phyloP scores from a whole-genome alignment of 1,140 invertebrate species.

The Pinna nobilis region DNA sequence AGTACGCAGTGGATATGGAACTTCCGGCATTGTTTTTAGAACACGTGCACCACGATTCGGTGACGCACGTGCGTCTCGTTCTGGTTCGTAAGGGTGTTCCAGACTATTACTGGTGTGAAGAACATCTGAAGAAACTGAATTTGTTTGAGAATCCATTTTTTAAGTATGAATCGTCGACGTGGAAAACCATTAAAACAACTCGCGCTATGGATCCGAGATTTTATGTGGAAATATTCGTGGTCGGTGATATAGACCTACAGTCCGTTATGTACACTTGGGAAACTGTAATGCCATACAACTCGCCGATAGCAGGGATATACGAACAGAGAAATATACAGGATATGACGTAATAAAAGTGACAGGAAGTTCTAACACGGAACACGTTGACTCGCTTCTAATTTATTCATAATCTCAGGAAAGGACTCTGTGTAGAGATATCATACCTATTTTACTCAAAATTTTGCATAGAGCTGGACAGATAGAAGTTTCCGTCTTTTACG shows the following conservation, averaged over 20 bases:
- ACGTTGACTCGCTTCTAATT: too few relatives aligned
- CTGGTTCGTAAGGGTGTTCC: constrained; percentile 8
- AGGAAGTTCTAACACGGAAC: too few relatives aligned
- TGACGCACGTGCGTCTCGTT: constrained; percentile 14
- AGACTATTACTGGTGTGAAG: constrained; percentile 22
- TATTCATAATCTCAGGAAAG: too few relatives aligned
- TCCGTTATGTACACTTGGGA: constrained; percentile 20
- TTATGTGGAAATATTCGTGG: constrained; percentile 19
- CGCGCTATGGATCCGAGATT: constrained; percentile 8
- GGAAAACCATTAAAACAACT: constrained; percentile 18
- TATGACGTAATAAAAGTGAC: too few relatives aligned
- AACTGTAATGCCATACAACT: constrained; percentile 4
- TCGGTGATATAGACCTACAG: constrained; percentile 15
- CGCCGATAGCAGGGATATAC: constrained; percentile 15
- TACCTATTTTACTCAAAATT: too few relatives aligned
- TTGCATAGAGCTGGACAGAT: too few relatives aligned
- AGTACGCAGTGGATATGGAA: constrained; percentile 20
- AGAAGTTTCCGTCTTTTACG: too few relatives aligned
- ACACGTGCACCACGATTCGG: constrained; percentile 9
- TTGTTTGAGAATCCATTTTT: constrained; percentile 16
- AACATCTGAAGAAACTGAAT: constrained; percentile 15
- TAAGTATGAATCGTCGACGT: neutral
- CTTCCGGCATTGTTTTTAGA: constrained; percentile 17
- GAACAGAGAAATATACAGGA: constrained; percentile 8
- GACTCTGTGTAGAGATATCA: too few relatives aligned